These are phyloP conservation scores for Cepaea hortensis DNA, from an alignment of 2,888 invertebrate genomes.

Conservation along the genomic window DNA sequence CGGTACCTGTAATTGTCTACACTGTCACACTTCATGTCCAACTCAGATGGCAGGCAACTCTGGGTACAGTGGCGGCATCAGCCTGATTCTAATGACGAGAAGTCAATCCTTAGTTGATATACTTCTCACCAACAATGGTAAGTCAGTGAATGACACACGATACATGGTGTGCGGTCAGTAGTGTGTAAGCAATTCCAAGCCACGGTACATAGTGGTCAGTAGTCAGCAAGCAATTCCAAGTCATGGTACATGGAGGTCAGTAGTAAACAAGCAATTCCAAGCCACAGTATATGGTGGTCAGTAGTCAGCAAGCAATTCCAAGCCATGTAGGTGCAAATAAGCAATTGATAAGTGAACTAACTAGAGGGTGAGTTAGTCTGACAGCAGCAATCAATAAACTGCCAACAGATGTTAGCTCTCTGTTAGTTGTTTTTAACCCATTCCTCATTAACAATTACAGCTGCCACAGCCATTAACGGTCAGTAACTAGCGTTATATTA, in stretches of 20 bases:
- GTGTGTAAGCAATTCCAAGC: no score
- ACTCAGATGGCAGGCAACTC: slow-evolving; percentile 27
- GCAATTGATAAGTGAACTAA: not conserved
- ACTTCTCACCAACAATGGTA: not conserved
- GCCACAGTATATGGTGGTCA: not conserved
- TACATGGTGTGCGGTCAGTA: not conserved
- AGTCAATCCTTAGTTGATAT: not conserved
- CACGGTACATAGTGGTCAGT: not conserved
- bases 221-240: not conserved
- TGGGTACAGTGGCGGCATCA: slow-evolving; percentile 53
- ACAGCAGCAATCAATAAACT: no score
- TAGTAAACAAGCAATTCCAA: no score
- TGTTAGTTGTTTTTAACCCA: no score
- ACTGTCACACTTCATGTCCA: not conserved
- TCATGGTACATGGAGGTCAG: not conserved
- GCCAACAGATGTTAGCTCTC: no score
- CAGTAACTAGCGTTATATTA: no score
- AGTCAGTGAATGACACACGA: not conserved
- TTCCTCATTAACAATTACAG: no score
- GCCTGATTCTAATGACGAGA: slow-evolving; percentile 35
- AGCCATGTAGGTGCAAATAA: not conserved
- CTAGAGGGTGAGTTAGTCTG: not conserved
- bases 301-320: not conserved
- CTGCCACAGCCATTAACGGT: no score
- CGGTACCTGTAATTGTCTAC: not conserved